These are phyloP conservation scores for Drosophila birchii DNA, from an alignment of 2,888 invertebrate species.

Conservation along the genomic window DNA sequence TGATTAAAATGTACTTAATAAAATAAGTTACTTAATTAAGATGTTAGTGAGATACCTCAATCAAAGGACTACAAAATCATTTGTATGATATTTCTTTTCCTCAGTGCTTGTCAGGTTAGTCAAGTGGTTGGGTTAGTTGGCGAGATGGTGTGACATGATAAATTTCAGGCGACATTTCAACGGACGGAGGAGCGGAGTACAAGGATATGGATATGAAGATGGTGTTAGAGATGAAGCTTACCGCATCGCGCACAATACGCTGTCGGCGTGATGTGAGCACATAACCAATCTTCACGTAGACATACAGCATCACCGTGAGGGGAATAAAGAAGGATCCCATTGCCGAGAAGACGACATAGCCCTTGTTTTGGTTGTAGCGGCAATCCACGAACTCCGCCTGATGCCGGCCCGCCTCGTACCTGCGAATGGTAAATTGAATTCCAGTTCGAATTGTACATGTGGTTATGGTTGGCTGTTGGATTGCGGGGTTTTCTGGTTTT, in stretches of 20 bases:
- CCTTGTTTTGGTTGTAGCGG: constrained; percentile 95
- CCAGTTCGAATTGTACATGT: constrained; percentile 30
- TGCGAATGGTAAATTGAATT: constrained; percentile 75
- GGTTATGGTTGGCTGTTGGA: constrained; percentile 6
- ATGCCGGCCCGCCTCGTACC: constrained; percentile 90
- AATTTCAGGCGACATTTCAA: constrained; percentile 24
- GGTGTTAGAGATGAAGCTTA: constrained; percentile 56
- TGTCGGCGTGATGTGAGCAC: constrained; percentile 92
- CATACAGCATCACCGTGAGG: constrained; percentile 96
- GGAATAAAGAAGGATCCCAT: constrained; percentile 98
- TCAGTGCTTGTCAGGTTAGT: constrained; percentile 26
- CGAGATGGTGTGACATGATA: constrained; percentile 40
- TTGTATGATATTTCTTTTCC: background rate
- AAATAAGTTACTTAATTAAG: too few species aligned
- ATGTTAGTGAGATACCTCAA: background rate
- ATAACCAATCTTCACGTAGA: constrained; percentile 96
- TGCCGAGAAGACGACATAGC: constrained; percentile 97
- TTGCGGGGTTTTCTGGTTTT: background rate
- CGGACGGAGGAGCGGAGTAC: background rate
- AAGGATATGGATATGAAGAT: background rate
- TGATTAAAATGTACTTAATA: too few species aligned
- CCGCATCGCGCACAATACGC: constrained; percentile 88
- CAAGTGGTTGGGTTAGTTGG: constrained; percentile 16
- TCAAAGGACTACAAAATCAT: background rate
- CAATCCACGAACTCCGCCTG: constrained; percentile 88